Base-by-base conservation (phyloP, 2,888 invertebrate genomes). In the Eupeodes luniger region DNA sequence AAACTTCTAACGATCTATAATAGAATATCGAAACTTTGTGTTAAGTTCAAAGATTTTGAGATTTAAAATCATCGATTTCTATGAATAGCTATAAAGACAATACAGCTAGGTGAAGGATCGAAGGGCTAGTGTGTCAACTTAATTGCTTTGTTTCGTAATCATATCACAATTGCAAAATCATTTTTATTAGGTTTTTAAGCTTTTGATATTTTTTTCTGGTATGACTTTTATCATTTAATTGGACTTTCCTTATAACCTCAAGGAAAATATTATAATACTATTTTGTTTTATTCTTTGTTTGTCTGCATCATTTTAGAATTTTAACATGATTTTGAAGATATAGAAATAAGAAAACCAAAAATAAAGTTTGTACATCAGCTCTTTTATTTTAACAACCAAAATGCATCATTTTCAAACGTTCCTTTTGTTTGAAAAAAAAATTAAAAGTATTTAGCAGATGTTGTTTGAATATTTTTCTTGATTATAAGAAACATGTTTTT, bases 21-120 rank as follows among this genome's bases (percentile, higher is more conserved):
- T 75, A 64, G 76, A 81, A 77, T 74, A 85, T 3, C 2, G 74
- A 47, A 47, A 19, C 79, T 49, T 69, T 61, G 57, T 3, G 47
- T 36, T 74, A 57, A 47, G 67, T 61, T 64, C 44, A 64, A n/a
- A 82, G 78, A 53, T 59, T 64, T 44, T 62, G 16, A 40, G 55
- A 70, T 70, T 40, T 36, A 67, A 67, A 51, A 16, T 27, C 27
- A 55, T 12, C 34, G 19, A 51, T 16, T n/a, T 19, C 51, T 59
- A 67, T 27, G 34, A 5, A 12, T 12, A 59, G 16, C 16, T 10
- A 10, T 5, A 55, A 1, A 66, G 7, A 69, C 11, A 53, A 69
- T 6, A 53, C 40, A 53, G 55, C 44, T 40, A 55, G 40, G 77
- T 64, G 55, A 77, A 27, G 64, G 77, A 44, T 59, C 66, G 47